Evolutionary conservation across 2,113 vertebrate genomes (phyloP).

Genomic region (Misgurnus anguillicaudatus): DNA sequence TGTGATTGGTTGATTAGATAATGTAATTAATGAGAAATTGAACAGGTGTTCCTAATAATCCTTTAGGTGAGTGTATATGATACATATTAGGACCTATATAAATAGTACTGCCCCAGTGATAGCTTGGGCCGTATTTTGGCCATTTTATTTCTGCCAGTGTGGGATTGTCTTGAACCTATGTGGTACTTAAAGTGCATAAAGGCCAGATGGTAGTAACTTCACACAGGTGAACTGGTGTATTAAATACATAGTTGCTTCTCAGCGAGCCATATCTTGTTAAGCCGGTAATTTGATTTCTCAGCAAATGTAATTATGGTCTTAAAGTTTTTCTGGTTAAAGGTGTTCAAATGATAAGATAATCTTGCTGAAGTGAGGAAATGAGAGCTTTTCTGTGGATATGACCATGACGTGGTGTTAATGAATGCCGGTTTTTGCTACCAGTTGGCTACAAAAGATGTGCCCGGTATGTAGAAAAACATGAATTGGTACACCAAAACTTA

Average conservation of each 20-base stretch:
- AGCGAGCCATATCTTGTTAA: slow-evolving; percentile 35
- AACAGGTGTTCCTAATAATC: too few species aligned
- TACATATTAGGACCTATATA: too few species aligned
- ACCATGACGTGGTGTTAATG: slow-evolving; percentile 15
- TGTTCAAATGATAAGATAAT: slow-evolving; percentile 30
- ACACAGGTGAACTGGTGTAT: slow-evolving; percentile 25
- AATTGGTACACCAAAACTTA: too few species aligned
- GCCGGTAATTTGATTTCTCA: slow-evolving; percentile 40
- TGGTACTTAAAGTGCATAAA: background rate
- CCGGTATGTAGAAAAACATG: background rate
- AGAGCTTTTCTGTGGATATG: background rate
- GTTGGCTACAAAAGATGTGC: background rate
- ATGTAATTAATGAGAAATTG: too few species aligned
- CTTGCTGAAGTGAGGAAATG: slow-evolving; percentile 31
- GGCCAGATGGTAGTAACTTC: slow-evolving; percentile 29
- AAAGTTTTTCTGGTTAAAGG: slow-evolving; percentile 21
- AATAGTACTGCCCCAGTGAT: too few species aligned
- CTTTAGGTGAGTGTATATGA: too few species aligned
- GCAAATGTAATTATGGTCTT: slow-evolving; percentile 24
- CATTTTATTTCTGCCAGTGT: background rate
- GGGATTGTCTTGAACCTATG: slow-evolving; percentile 16
- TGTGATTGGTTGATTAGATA: too few species aligned
- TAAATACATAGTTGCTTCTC: slow-evolving; percentile 38
- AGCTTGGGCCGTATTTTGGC: too few species aligned
- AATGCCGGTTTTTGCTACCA: background rate